Conservation (phyloP, 2,113 vertebrate species). For the Neolamprologus sp. region DNA sequence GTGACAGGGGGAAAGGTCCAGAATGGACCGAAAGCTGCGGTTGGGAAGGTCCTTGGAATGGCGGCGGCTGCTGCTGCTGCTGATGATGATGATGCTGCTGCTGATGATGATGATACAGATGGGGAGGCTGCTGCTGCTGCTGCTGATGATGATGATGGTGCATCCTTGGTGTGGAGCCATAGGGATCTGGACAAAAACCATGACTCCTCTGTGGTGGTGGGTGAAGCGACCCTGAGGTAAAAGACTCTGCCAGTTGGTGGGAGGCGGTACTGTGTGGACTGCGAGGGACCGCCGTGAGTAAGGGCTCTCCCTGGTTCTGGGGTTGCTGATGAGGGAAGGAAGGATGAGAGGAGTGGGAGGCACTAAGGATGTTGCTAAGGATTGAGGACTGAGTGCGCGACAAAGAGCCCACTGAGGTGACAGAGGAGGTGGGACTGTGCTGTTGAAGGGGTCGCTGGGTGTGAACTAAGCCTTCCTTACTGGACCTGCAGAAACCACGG, state of each 20-base stretch:
- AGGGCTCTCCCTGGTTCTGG: constrained; percentile 46
- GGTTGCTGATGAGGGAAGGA: constrained; percentile 45
- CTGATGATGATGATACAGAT: constrained; percentile 18
- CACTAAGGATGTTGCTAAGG: constrained; percentile 77
- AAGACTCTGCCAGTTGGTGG: constrained; percentile 60
- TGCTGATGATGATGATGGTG: constrained; percentile 63
- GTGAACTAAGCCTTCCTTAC: constrained; percentile 79
- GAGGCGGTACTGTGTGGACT: constrained; percentile 36
- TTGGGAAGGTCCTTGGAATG: constrained; percentile 26
- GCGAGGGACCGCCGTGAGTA: constrained; percentile 28
- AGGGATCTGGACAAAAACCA: constrained; percentile 73
- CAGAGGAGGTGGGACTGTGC: constrained; percentile 93
- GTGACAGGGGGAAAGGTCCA: constrained; percentile 65
- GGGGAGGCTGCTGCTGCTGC: constrained; percentile 49
- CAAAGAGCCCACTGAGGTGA: constrained; percentile 87
- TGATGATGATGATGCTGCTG: neutral
- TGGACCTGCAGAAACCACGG: constrained; percentile 73
- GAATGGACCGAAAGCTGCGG: constrained; percentile 29
- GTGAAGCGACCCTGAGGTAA: constrained; percentile 47
- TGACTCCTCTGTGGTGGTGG: constrained; percentile 61
- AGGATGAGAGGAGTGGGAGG: constrained; percentile 63
- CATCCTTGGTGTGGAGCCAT: constrained; percentile 79
- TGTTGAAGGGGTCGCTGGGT: constrained; percentile 79
- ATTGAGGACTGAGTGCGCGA: constrained; percentile 86
- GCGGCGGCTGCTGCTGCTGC: constrained; percentile 14